Evolutionary conservation across 2,888 invertebrate species (phyloP).

Genomic region (Meliscaeva auricollis): DNA sequence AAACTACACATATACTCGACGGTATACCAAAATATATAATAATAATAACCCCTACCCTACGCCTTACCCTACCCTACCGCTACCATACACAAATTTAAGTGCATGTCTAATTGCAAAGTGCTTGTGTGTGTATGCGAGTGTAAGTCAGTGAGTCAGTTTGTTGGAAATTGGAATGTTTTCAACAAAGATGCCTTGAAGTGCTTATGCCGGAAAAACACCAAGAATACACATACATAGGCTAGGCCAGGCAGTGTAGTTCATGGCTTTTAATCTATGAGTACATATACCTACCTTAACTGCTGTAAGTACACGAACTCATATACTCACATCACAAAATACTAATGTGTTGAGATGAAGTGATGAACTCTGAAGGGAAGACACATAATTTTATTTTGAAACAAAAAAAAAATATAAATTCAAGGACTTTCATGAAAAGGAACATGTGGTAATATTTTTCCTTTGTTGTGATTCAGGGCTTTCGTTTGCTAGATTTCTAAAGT

Average conservation of each 20-base stretch:
- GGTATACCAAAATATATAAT: neutral
- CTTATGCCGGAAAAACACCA: conserved; percentile 46
- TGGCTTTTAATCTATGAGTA: conserved; percentile 15
- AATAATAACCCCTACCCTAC: conserved; percentile 12
- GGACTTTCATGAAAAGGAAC: neutral
- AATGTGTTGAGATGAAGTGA: conserved; percentile 21
- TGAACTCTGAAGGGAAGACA: conserved; percentile 33
- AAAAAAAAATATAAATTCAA: neutral
- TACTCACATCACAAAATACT: neutral
- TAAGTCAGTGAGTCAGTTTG: neutral
- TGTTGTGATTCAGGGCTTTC: neutral
- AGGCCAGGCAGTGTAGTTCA: conserved; percentile 13
- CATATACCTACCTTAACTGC: neutral
- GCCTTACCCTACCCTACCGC: neutral
- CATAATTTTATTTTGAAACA: conserved; percentile 12
- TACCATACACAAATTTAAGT: conserved; percentile 22
- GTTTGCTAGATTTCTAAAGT: neutral
- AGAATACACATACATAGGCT: conserved; percentile 8
- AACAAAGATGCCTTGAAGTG: conserved; percentile 19
- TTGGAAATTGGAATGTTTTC: conserved; percentile 4
- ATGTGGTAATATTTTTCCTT: conserved; percentile 5
- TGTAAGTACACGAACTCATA: neutral
- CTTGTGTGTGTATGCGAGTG: neutral
- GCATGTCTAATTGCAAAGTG: conserved; percentile 42
- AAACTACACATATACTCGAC: conserved; percentile 3